These are phyloP conservation scores for Oedothorax gibbosus DNA, from an alignment of 1,140 invertebrate species.

Conservation along the genomic window DNA sequence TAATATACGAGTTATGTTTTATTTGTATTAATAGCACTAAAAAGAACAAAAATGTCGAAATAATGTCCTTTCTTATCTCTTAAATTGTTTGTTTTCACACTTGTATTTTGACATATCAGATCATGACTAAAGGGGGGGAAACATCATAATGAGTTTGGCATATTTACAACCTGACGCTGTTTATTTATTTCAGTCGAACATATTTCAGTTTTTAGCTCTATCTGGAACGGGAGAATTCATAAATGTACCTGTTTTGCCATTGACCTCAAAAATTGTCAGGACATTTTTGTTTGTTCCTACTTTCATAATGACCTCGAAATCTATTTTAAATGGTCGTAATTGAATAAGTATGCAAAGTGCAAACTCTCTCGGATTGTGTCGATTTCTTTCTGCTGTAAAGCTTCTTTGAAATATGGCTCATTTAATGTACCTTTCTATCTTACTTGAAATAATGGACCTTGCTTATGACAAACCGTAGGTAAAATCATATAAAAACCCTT, in stretches of 20 bases:
- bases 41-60: background rate
- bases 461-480: too few relatives aligned
- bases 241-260: slow-evolving; percentile 33
- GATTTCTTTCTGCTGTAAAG: too few relatives aligned
- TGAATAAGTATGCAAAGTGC: too few relatives aligned
- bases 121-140: background rate
- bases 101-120: slow-evolving; percentile 30
- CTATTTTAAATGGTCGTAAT: background rate
- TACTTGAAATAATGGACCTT: too few relatives aligned
- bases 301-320: slow-evolving; percentile 14
- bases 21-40: background rate
- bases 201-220: too few relatives aligned
- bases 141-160: background rate
- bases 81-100: background rate
- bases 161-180: background rate
- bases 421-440: too few relatives aligned
- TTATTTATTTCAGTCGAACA: background rate
- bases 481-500: too few relatives aligned
- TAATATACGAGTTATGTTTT: background rate
- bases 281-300: slow-evolving; percentile 25
- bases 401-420: too few relatives aligned
- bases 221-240: background rate
- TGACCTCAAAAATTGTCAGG: slow-evolving; percentile 35
- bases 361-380: too few relatives aligned
- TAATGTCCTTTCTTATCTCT: background rate